Conservation (phyloP, 2,888 invertebrate species). For the Capitulum mitella region DNA sequence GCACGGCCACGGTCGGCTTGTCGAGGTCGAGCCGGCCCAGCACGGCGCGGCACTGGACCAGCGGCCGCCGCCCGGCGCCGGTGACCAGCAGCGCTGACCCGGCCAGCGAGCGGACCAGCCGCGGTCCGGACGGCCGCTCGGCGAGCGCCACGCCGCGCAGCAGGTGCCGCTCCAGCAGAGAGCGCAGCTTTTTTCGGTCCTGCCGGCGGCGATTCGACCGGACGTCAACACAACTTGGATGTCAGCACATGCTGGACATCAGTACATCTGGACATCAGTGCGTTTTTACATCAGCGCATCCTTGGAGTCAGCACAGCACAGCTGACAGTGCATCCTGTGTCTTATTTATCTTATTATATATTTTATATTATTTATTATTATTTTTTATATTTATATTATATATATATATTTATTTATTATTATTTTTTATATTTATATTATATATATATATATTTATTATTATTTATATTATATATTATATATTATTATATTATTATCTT, state of each 20-base stretch:
- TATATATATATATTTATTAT: constrained; percentile 1
- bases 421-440: neutral
- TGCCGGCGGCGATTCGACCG: neutral
- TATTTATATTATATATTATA: no score
- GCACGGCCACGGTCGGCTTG: neutral
- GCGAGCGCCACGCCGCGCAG: neutral
- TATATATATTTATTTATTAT: neutral
- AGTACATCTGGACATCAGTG: no score
- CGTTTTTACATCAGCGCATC: no score
- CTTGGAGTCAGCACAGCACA: no score
- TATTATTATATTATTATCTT: no score
- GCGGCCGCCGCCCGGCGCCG: neutral
- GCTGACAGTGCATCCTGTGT: no score
- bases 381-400: neutral
- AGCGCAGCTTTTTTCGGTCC: no score
- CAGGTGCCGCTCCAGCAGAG: neutral
- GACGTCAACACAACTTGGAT: neutral
- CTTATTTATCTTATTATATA: no score
- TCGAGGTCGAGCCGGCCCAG: neutral
- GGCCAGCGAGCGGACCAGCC: neutral
- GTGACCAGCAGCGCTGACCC: neutral
- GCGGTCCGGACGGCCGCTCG: neutral
- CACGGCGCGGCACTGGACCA: neutral
- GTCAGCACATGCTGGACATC: neutral
- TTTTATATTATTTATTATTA: no score